A percentile compares a stretch with the other conserved stretches of the same genome.
Evolutionary conservation across 2,797 vertebrate genomes (phyloP).

Genomic region (Knipowitschia caucasica): DNA sequence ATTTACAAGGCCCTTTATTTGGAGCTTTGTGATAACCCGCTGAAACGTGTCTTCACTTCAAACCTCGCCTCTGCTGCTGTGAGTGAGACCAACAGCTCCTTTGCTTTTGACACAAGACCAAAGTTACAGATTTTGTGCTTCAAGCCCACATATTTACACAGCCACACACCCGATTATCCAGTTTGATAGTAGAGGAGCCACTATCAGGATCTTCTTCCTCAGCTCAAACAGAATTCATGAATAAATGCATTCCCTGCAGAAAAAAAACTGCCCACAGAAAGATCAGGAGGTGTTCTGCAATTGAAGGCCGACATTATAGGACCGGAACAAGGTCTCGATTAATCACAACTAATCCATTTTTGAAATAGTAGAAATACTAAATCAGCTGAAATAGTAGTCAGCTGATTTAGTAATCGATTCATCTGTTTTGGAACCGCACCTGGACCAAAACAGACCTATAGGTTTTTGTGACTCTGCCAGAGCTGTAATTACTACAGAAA

Average conservation of each 20-base stretch:
- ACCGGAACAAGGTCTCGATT: no score
- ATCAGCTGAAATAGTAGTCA: no score
- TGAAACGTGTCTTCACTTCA: neutral
- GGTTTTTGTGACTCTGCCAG: no score
- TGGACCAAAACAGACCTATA: no score
- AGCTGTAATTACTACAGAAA: no score
- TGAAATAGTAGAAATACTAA: no score
- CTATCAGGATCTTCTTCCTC: constrained; percentile 31
- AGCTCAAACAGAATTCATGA: constrained; percentile 26
- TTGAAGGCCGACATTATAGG: no score
- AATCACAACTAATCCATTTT: no score
- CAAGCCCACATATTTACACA: constrained; percentile 45
- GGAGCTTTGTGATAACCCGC: neutral
- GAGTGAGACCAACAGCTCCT: constrained; percentile 25
- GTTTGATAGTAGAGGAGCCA: constrained; percentile 47
- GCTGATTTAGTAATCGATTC: no score
- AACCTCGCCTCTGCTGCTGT: constrained; percentile 19
- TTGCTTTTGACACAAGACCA: constrained; percentile 27
- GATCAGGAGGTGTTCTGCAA: constrained; percentile 7
- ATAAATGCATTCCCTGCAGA: constrained; percentile 17
- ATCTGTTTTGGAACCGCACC: no score
- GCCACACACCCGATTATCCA: constrained; percentile 47
- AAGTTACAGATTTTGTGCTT: constrained; percentile 24
- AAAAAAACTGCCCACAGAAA: constrained; percentile 1
- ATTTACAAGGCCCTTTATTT: neutral